A percentile compares a stretch with the other conserved stretches of the same genome.
Conservation (phyloP, 2,113 vertebrate species). For the Dipodomys ordii region DNA sequence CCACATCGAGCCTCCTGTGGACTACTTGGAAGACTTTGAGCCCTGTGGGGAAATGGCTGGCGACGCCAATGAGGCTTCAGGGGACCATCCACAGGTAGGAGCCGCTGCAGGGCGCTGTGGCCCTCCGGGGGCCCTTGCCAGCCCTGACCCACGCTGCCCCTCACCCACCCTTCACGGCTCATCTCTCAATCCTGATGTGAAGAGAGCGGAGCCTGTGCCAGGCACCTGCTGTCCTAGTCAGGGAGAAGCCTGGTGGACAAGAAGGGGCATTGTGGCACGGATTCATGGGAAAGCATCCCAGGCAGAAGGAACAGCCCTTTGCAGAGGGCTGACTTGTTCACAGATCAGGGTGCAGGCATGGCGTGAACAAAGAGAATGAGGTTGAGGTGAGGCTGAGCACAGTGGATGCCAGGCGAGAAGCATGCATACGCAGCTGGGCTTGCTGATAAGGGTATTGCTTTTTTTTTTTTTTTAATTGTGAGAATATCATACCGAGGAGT, state of each 20-base stretch:
- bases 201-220: not conserved
- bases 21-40: constrained; percentile 93
- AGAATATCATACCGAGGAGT: no score
- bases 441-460: not conserved
- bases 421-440: no score
- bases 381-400: not conserved
- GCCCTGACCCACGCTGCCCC: not conserved
- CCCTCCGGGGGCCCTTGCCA: not conserved
- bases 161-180: not conserved
- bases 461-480: no score
- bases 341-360: not conserved
- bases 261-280: no score
- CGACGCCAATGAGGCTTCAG: constrained; percentile 83
- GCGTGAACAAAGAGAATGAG: not conserved
- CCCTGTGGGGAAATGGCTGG: constrained; percentile 85
- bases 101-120: not conserved
- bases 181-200: not conserved
- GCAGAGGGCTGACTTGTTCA: not conserved
- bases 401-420: accelerated
- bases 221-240: not conserved
- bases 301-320: not conserved
- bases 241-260: not conserved
- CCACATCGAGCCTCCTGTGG: constrained; percentile 87
- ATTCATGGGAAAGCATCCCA: not conserved
- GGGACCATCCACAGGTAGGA: constrained; percentile 80